phyloP scores from a whole-genome alignment of 2,113 vertebrate species.

The Nycticryphes semicollaris region DNA sequence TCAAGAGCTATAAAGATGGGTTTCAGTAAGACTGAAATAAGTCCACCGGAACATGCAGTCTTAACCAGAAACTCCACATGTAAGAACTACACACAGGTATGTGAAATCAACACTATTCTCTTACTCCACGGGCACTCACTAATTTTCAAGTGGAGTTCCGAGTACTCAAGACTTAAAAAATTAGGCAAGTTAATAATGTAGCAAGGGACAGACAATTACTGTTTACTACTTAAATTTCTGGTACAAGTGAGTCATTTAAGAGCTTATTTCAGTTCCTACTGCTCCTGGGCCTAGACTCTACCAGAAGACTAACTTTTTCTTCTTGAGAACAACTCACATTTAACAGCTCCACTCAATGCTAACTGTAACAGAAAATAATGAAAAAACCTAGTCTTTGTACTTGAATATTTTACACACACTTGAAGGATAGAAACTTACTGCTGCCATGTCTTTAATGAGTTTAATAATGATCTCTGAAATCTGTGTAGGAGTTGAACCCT shows the following conservation, averaged over 20 bases:
- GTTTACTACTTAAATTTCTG: neutral
- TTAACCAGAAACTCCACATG: neutral
- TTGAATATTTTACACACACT: neutral
- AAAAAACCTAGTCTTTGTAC: neutral
- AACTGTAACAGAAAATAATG: neutral
- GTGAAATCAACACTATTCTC: neutral
- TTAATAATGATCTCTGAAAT: slow-evolving; percentile 99
- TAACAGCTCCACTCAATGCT: neutral
- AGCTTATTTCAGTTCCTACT: neutral
- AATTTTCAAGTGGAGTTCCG: neutral
- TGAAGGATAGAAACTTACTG: slow-evolving; percentile 80
- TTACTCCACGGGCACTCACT: neutral
- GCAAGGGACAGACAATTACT: neutral
- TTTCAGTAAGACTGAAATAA: neutral
- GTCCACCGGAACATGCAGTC: neutral
- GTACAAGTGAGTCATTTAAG: neutral
- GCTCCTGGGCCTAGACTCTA: neutral
- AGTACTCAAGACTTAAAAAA: neutral
- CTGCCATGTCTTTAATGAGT: slow-evolving; percentile 98
- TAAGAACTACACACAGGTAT: neutral
- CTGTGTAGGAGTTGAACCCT: slow-evolving; percentile 96
- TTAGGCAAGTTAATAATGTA: neutral
- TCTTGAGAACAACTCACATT: neutral
- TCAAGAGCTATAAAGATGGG: neutral
- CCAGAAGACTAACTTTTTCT: neutral